phyloP scores from a whole-genome alignment of 2,797 vertebrate genomes.

The Micrastur ruficollis region DNA sequence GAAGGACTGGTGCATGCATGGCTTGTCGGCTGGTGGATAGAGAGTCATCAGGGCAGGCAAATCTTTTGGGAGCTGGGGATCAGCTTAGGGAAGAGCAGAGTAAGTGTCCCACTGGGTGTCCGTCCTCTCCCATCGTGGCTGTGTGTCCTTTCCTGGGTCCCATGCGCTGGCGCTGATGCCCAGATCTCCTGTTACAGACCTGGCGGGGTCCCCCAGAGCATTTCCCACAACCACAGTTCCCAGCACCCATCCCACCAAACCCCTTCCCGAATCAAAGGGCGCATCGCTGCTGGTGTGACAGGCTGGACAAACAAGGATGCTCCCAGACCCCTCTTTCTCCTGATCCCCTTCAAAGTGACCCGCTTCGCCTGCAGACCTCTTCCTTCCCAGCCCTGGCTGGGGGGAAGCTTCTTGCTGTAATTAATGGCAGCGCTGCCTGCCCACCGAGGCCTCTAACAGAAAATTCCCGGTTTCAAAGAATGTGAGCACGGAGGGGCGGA shows the following conservation, averaged over 20 bases:
- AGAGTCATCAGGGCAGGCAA: neutral
- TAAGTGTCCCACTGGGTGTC: accelerated
- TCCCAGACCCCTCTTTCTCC: neutral
- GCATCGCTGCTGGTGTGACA: neutral
- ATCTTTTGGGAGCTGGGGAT: neutral
- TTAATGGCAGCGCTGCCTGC: neutral
- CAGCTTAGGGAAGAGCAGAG: neutral
- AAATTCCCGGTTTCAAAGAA: neutral
- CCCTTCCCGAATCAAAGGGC: neutral
- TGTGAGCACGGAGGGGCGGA: neutral
- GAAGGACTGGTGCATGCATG: neutral
- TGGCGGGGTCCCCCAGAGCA: neutral
- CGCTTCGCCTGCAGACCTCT: neutral
- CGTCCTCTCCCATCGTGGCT: neutral
- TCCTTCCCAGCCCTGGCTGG: neutral
- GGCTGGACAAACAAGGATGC: neutral
- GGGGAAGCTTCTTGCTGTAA: neutral
- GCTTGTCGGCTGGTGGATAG: neutral
- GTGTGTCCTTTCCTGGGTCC: neutral
- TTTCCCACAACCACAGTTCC: neutral
- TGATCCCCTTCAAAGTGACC: neutral
- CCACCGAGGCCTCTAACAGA: neutral
- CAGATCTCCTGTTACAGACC: neutral
- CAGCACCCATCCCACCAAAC: neutral
- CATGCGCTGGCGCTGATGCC: neutral